Base-by-base conservation (phyloP, 92 coral and sea anemone genomes). In the Parazoanthus darwini region DNA sequence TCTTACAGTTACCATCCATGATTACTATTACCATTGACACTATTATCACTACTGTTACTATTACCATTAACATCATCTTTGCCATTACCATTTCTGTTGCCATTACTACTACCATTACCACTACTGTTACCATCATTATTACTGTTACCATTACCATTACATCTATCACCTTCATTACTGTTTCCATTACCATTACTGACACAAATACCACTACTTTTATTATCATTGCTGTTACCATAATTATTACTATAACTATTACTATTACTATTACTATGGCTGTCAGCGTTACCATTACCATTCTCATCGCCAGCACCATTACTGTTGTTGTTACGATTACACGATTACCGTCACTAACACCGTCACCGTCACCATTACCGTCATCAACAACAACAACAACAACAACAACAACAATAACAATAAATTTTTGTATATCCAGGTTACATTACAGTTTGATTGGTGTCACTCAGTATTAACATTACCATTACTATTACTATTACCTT, bases 121-220 rank as follows among this genome's bases (percentile, higher is more conserved):
- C n/a, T 29, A 29, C 16, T 36, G n/a, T 23, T 68, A 29, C 35
- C 29, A 68, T 9, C 6, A 23, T 3, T 9, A 68, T 68, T 23
- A 18, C 13, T 0, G n/a, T 23, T 11, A n/a, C 36, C 7, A 18
- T 68, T 29, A 68, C 35, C 33, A 29, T 29, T 29, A 8, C 74
- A 9, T 22, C 8, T 18, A 20, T 10, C 74, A n/a, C n/a, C 16
- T 4, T 9, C 16, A 68, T 68, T 7, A 23, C 16, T 68, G 29
- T 50, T 18, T 48, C 66, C 36, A n/a, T 80, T 46, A 80, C 84
- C 84, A 80, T 80, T 50, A 80, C 66, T 37, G 33, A 46, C 10
- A 79, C 35, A 67, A 48, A 33, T 42, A 79, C 11, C 84, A 79
- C 10, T 14, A 79, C 68, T 46, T 44, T 65, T 16, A 48, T 44